Percentiles rank a stretch among this genome's conserved stretches.
phyloP scores from a whole-genome alignment of 2,888 invertebrate species.

The Incurvaria masculella region DNA sequence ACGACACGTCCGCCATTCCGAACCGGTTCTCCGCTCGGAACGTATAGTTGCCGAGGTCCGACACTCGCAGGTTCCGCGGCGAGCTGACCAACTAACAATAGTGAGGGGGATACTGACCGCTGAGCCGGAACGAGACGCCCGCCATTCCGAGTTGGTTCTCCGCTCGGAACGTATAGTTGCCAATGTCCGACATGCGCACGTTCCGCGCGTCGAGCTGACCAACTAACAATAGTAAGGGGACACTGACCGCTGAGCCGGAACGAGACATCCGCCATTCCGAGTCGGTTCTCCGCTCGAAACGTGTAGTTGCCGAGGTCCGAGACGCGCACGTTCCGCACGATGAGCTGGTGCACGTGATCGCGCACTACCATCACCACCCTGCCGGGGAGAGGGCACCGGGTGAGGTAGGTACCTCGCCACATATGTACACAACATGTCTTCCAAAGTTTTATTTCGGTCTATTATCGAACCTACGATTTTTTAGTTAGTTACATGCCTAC shows the following conservation, averaged over 20 bases:
- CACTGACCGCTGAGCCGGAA: constrained; percentile 69
- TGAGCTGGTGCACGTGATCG: constrained; percentile 59
- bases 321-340: constrained; percentile 64
- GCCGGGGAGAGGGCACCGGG: too few relatives aligned
- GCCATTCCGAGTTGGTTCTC: constrained; percentile 71
- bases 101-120: constrained; percentile 47
- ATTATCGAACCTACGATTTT: too few relatives aligned
- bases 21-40: constrained; percentile 74
- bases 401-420: too few relatives aligned
- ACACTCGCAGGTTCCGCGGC: constrained; percentile 60
- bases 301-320: constrained; percentile 76
- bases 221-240: too few relatives aligned
- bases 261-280: constrained; percentile 67
- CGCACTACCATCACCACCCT: constrained; percentile 51
- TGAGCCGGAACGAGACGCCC: constrained; percentile 68
- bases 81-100: too few relatives aligned
- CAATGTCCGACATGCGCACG: constrained; percentile 67
- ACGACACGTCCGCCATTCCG: constrained; percentile 66
- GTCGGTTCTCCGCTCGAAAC: constrained; percentile 71
- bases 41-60: constrained; percentile 75
- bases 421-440: too few relatives aligned
- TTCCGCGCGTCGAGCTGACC: constrained; percentile 65
- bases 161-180: constrained; percentile 75
- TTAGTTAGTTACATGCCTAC: too few relatives aligned
- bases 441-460: too few relatives aligned